Evolutionary conservation across 92 coral and sea anemone species (phyloP), one percentile per base, ranked within the genome.

Genomic region (Parazoanthus darwini): DNA sequence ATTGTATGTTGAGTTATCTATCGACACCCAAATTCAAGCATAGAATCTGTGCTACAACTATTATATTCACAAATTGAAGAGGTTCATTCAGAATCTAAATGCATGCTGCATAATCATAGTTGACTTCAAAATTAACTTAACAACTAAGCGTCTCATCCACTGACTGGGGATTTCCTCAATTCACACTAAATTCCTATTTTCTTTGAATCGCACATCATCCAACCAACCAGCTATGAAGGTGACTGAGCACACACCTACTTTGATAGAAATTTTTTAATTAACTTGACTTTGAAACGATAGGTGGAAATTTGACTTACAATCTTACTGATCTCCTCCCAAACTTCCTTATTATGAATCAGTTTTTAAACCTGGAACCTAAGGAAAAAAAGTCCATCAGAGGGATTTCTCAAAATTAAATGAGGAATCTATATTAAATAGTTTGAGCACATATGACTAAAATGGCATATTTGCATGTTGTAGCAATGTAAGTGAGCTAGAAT

Each of bases 231-330:
- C 33, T 29, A 29, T 29, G 33, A 29, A 29, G 81, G 67, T 92
- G 29, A 91, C 93, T 22, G 84, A 92, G 26, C 85, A 91, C 78
- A 54, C 90, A 48, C 89, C 95, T 16, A 90, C 93, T 48, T 88
- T 92, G 16, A 90, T 92, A 42, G 93, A 93, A 58, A 93, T 92
- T 90, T 73, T 90, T 92, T 51, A 92, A 87, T 84, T 88, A 93
- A 56, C 39, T 87, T 37, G 93, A 90, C 39, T 78, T 81, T 79
- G 67, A 90, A 37, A 80, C 80, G 44, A 73, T 82, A 4, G 90
- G 92, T 84, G 91, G 92, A 33, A 92, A 92, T 70, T 56, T 86
- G n/a, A 42, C 90, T 37, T 81, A 50, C 77, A 90, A 84, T 59
- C 37, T 90, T 15, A 72, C 90, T 74, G 91, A 92, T 66, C 91